phyloP scores from a whole-genome alignment of 1,140 invertebrate genomes.

The Aphelenchoides avenae region DNA sequence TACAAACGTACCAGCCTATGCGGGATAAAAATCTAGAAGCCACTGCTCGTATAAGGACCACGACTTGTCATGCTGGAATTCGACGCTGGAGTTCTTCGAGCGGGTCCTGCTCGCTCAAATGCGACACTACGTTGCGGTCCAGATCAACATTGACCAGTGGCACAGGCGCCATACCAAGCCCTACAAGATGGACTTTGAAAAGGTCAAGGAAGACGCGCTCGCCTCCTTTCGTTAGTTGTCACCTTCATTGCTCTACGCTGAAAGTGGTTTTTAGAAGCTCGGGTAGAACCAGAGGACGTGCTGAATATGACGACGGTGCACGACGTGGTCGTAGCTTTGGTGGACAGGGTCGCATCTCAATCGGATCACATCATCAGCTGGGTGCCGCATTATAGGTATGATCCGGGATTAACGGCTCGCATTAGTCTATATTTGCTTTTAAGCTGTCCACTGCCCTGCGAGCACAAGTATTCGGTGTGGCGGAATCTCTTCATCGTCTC shows the following conservation, averaged over 20 bases:
- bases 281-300: slow-evolving; percentile 32
- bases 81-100: slow-evolving; percentile 43
- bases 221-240: background rate
- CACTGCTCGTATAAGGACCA: slow-evolving; percentile 40
- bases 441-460: slow-evolving; percentile 44
- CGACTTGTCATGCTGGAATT: slow-evolving; percentile 42
- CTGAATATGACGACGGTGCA: slow-evolving; percentile 22
- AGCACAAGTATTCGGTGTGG: slow-evolving; percentile 40
- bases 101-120: slow-evolving; percentile 41
- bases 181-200: slow-evolving; percentile 40
- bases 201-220: slow-evolving; percentile 6
- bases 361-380: slow-evolving; percentile 35
- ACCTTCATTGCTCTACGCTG: too few relatives aligned
- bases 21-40: slow-evolving; percentile 24
- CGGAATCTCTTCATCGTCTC: slow-evolving; percentile 41
- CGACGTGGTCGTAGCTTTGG: slow-evolving; percentile 27
- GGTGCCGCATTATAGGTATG: slow-evolving; percentile 36
- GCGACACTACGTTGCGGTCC: slow-evolving; percentile 48
- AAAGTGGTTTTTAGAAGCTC: too few relatives aligned
- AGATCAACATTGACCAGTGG: slow-evolving; percentile 54
- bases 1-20: slow-evolving; percentile 13
- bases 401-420: slow-evolving; percentile 10
- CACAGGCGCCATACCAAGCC: slow-evolving; percentile 19
- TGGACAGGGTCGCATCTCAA: slow-evolving; percentile 31
- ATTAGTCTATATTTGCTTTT: slow-evolving; percentile 21